Percentiles rank a stretch among this genome's conserved stretches.
Conservation (phyloP, 1,140 invertebrate genomes). For the Ruditapes philippinarum region DNA sequence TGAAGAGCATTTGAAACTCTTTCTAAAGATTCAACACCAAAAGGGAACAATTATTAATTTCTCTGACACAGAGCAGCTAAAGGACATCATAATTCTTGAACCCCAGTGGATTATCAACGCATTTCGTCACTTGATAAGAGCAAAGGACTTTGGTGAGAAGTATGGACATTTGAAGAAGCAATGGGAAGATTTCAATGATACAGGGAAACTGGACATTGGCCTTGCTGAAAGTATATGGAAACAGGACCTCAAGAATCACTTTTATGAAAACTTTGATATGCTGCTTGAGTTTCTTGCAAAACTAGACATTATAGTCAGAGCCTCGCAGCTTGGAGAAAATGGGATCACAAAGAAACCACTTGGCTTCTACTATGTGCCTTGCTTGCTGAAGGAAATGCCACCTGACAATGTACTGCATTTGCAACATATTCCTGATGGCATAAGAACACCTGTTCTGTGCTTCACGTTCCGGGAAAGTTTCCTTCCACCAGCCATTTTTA, state of each 20-base stretch:
- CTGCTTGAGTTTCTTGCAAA: constrained; percentile 37
- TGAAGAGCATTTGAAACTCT: constrained; percentile 30
- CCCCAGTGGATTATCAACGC: constrained; percentile 54
- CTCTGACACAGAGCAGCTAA: neutral
- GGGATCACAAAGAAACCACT: neutral
- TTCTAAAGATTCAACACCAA: constrained; percentile 32
- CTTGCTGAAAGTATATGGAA: constrained; percentile 53
- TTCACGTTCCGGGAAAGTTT: constrained; percentile 46
- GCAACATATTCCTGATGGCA: neutral
- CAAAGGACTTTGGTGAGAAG: constrained; percentile 40
- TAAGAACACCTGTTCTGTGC: constrained; percentile 25
- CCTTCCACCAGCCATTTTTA: constrained; percentile 55
- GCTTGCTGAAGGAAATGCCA: constrained; percentile 37
- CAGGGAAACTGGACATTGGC: neutral
- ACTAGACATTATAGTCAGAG: constrained; percentile 53
- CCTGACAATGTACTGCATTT: neutral
- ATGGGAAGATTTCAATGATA: constrained; percentile 41
- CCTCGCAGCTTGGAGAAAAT: constrained; percentile 12
- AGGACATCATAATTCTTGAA: constrained; percentile 49
- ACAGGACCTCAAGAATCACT: constrained; percentile 21
- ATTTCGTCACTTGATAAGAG: constrained; percentile 35
- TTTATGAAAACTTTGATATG: constrained; percentile 49
- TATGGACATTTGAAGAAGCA: constrained; percentile 34
- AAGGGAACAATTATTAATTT: constrained; percentile 35
- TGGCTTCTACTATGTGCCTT: constrained; percentile 44